A percentile compares a stretch with the other conserved stretches of the same genome.
These are phyloP conservation scores for Tapirus terrestris DNA, from an alignment of 2,113 vertebrate genomes.

Conservation along the genomic window DNA sequence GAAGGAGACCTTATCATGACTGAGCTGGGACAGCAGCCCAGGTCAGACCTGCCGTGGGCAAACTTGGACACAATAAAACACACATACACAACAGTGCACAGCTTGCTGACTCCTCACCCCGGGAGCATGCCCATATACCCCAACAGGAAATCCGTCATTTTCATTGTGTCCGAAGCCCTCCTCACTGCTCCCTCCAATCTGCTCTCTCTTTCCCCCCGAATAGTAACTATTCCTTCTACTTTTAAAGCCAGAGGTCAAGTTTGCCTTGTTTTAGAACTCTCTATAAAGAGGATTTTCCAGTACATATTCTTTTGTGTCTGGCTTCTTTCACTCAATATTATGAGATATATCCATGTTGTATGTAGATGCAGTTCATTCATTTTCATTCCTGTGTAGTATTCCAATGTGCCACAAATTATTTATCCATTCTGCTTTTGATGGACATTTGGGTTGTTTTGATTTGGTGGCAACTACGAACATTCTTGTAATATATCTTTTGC, in stretches of 20 bases:
- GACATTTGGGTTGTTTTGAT: not conserved
- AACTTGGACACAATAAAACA: not conserved
- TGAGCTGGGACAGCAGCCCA: not conserved
- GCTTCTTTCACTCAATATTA: not conserved
- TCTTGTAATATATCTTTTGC: not conserved
- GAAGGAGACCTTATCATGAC: not conserved
- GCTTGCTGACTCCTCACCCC: too few relatives aligned
- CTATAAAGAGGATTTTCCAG: too few relatives aligned
- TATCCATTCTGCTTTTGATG: too few relatives aligned
- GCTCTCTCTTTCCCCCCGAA: not conserved
- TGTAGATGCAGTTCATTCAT: not conserved
- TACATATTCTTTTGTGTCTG: not conserved
- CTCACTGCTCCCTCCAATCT: not conserved
- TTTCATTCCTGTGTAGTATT: not conserved
- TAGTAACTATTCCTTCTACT: not conserved
- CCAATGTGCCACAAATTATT: accelerated
- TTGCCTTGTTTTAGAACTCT: not conserved
- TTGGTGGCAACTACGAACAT: not conserved
- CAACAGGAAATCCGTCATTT: not conserved
- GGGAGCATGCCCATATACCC: too few relatives aligned
- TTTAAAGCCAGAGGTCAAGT: not conserved
- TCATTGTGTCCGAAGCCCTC: not conserved
- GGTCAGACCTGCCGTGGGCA: not conserved
- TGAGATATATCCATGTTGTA: not conserved
- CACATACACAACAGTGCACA: too few relatives aligned